Evolutionary conservation across 2,797 vertebrate genomes (phyloP), one percentile per base, ranked within the genome.

Genomic region (Thripadectes ignobilis): DNA sequence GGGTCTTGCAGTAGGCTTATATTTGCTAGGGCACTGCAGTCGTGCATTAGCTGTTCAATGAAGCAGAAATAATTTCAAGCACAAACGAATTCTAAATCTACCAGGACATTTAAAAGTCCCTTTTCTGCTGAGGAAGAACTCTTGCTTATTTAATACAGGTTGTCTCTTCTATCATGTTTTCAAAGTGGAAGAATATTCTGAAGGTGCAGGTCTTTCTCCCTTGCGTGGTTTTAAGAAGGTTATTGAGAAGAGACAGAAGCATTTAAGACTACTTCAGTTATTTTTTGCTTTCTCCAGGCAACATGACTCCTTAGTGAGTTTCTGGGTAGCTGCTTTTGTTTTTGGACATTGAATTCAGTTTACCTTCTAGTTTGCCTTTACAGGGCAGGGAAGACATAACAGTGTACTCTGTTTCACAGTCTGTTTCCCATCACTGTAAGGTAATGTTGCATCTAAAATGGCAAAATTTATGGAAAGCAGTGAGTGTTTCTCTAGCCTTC

Each of bases 111-210:
- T 78, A 29, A 24, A 68, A 54, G 10, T 22, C 3, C 0, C 46
- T 26, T 54, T 24, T 48, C 30, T 7, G 22, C 15, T 66, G 34
- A 61, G 30, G 10, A 79, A 34, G 59, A 59, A 2, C 22, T 62
- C 30, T 58, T 49, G 6, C 6, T 85, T 12, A 2, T 86, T 92
- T 69, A 73, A 24, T 69, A 46, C 10, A 67, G 12, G 2, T 11
- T 51, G 6, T 15, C 52, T 69, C 7, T 69, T 55, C 30, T 75
- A 1, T 66, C 13, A 13, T 0, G 0, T 43, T 75, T 68, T 78
- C 3, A 21, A 45, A 73, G 20, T 34, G n/a, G 16, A 79, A 30
- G 11, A 0, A 0, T 66, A 43, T 80, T 76, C 32, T 52, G 52
- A 45, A 75, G 77, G 14, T 2, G 0, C 7, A 61, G 7, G 3